Evolutionary conservation across 2,888 invertebrate species (phyloP), one percentile per base, ranked within the genome.

Genomic region (Netelia fuscicornis): DNA sequence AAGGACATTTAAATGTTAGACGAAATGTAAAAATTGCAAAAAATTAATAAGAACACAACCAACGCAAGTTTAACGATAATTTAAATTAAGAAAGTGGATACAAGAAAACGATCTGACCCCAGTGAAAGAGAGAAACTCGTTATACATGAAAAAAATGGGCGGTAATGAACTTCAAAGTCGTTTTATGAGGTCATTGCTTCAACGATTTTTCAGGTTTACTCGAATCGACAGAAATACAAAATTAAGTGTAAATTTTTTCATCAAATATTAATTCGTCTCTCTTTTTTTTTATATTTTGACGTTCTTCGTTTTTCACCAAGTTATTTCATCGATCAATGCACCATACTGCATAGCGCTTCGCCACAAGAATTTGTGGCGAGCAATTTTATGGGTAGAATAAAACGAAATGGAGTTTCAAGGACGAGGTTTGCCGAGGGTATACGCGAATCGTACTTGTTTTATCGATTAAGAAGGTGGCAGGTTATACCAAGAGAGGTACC

Each of bases 121-220:
- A 1, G 42, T 20, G 42, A 25, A 11, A 75, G 42, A 25, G 5
- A 25, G 44, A 76, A 76, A 65, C 44, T 70, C 20, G 81, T 64
- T 20, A 58, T 56, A 70, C 81, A 70, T 81, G 81, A 71, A 71
- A 81, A 5, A 56, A 64, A 76, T 76, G 81, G 2, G 5, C 6
- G 30, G 2, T 30, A 30, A 5, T 30, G 30, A 30, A 30, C 30
- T 30, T 30, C 30, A 30, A 2, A 30, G 30, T 30, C 5, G 5
- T 30, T 5, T 30, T 2, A 30, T 30, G 3, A 3, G 30, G 30
- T 30, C 5, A 30, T 30, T 30, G 30, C 30, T 30, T 30, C 30
- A 0, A 30, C 30, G 30, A 30, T 30, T 30, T 5, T 30, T 30
- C 30, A 30, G 30, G 6, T 5, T 30, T 5, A 30, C 30, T 30